These are phyloP conservation scores for Papilio aristodemus DNA, from an alignment of 1,140 invertebrate species.

Conservation along the genomic window DNA sequence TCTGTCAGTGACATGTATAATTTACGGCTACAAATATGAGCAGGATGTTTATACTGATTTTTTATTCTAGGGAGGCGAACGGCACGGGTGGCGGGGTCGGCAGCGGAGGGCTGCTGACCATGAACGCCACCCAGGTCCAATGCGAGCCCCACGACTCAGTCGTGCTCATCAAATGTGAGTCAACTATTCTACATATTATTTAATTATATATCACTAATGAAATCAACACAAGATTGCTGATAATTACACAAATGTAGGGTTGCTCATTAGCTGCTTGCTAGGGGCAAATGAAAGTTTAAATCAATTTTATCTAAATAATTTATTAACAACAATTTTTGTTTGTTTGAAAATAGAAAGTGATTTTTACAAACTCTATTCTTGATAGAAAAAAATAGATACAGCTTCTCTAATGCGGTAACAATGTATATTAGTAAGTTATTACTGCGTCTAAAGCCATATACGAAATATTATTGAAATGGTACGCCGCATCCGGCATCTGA, in stretches of 20 bases:
- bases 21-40: too few relatives aligned
- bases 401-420: too few relatives aligned
- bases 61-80: slow-evolving; percentile 65
- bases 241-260: background rate
- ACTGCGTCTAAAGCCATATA: background rate
- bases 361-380: too few relatives aligned
- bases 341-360: too few relatives aligned
- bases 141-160: slow-evolving; percentile 77
- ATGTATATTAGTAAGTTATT: too few relatives aligned
- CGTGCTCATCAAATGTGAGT: slow-evolving; percentile 77
- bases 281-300: too few relatives aligned
- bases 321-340: too few relatives aligned
- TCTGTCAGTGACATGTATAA: too few relatives aligned
- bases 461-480: background rate
- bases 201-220: background rate
- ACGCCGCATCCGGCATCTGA: background rate
- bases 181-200: background rate
- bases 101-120: slow-evolving; percentile 75
- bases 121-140: slow-evolving; percentile 79
- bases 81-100: slow-evolving; percentile 72
- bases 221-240: background rate
- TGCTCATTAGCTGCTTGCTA: background rate
- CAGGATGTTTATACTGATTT: slow-evolving; percentile 1
- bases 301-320: too few relatives aligned
- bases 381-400: too few relatives aligned